Evolutionary conservation across 2,113 vertebrate species (phyloP).

Genomic region (Pluvialis apricaria): DNA sequence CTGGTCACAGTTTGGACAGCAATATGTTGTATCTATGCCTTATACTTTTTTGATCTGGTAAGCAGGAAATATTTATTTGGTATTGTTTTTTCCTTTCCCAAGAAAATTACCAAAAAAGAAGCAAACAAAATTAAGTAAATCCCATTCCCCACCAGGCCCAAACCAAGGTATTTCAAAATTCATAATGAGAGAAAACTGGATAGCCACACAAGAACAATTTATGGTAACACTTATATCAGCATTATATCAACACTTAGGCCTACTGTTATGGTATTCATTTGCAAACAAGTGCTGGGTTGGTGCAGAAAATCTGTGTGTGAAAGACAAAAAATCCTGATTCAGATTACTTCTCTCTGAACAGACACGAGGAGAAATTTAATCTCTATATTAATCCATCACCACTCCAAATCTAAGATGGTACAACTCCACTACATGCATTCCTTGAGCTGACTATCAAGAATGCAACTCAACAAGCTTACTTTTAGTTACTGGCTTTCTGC

Average conservation of each 20-base stretch:
- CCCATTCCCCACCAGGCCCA: rapidly evolving
- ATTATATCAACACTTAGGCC: background rate
- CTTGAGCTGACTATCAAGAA: background rate
- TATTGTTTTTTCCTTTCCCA: background rate
- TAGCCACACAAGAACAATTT: background rate
- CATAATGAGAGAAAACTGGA: background rate
- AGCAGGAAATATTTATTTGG: background rate
- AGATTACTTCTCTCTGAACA: background rate
- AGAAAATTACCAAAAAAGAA: background rate
- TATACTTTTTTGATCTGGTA: background rate
- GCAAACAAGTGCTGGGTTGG: background rate
- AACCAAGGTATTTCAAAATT: background rate
- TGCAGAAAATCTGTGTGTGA: background rate
- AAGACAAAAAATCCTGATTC: background rate
- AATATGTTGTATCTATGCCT: background rate
- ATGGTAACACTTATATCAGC: background rate
- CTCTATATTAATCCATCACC: background rate
- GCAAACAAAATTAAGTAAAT: rapidly evolving
- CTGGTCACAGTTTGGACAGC: background rate
- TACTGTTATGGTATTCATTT: background rate
- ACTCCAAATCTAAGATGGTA: background rate
- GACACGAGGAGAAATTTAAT: background rate
- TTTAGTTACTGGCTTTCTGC: background rate
- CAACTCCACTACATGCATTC: background rate
- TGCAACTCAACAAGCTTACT: background rate